Percentiles rank a stretch among this genome's conserved stretches.
phyloP scores from a whole-genome alignment of 2,888 invertebrate genomes.

The Trissonchulus sp. region DNA sequence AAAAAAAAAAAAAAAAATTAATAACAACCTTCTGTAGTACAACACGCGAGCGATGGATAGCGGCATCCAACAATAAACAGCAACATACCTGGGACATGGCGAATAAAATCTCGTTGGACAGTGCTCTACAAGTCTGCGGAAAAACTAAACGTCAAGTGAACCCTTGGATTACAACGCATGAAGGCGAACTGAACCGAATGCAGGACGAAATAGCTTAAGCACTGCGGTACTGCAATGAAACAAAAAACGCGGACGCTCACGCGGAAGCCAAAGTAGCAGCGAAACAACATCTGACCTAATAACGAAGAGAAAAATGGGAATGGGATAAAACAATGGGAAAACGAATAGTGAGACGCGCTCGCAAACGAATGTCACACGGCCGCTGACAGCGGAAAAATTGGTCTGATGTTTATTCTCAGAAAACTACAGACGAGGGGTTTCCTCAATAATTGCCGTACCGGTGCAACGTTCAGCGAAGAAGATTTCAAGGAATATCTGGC shows the following conservation, averaged over 20 bases:
- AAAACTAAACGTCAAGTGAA: neutral
- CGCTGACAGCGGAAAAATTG: neutral
- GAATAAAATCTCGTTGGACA: conserved; percentile 1
- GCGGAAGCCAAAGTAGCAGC: too few relatives aligned
- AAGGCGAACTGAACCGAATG: too few relatives aligned
- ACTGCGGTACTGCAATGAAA: too few relatives aligned
- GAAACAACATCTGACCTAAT: too few relatives aligned
- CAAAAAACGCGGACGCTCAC: too few relatives aligned
- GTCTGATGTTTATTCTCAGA: neutral
- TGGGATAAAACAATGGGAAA: conserved; percentile 3
- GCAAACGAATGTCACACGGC: neutral
- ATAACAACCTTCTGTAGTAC: too few relatives aligned
- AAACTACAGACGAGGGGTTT: neutral
- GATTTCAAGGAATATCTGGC: conserved; percentile 10
- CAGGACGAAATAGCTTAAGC: too few relatives aligned
- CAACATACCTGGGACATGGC: neutral
- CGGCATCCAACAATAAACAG: neutral
- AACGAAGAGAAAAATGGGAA: too few relatives aligned
- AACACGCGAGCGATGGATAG: too few relatives aligned
- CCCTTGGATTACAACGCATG: too few relatives aligned
- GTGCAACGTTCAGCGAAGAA: conserved; percentile 3
- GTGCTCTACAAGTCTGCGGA: too few relatives aligned
- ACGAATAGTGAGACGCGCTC: neutral
- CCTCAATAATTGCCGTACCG: neutral
- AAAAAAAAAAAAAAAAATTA: too few relatives aligned